Conservation (phyloP, 2,797 vertebrate genomes). For the Phrynocephalus vlangalii region DNA sequence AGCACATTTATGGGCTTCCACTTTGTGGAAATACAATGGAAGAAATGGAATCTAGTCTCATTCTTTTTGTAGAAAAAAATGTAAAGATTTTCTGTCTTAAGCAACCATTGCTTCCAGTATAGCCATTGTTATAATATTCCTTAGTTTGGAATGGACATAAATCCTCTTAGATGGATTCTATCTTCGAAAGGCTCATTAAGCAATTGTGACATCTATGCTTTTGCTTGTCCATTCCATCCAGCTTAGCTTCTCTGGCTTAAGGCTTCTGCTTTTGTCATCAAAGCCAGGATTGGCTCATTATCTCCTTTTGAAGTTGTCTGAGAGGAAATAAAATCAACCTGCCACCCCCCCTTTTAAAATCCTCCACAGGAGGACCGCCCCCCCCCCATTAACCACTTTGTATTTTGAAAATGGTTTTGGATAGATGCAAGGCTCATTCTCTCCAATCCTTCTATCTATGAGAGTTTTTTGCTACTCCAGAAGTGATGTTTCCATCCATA, state of each 20-base stretch:
- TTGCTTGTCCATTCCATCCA: slow-evolving; percentile 22
- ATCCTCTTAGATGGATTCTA: slow-evolving; percentile 25
- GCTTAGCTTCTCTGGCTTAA: slow-evolving; percentile 2
- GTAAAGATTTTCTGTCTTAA: background rate
- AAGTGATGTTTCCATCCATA: background rate
- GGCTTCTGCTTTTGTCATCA: slow-evolving; percentile 8
- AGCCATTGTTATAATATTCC: background rate
- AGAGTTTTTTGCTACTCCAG: background rate
- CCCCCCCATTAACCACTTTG: background rate
- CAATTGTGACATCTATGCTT: background rate
- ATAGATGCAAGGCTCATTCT: background rate
- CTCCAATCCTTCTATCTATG: background rate
- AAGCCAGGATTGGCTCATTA: slow-evolving; percentile 11
- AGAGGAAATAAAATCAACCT: background rate
- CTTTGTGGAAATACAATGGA: background rate
- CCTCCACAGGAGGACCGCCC: background rate
- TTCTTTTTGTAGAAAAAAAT: background rate
- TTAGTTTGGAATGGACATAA: slow-evolving; percentile 7
- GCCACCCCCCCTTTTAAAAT: background rate
- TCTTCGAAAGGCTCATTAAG: slow-evolving; percentile 13
- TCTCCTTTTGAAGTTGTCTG: background rate
- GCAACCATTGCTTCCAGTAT: background rate
- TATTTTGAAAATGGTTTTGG: background rate
- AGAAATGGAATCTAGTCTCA: background rate
- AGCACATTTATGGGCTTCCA: background rate